Conservation (phyloP, 2,797 vertebrate species). For the Buceros bicornis region DNA sequence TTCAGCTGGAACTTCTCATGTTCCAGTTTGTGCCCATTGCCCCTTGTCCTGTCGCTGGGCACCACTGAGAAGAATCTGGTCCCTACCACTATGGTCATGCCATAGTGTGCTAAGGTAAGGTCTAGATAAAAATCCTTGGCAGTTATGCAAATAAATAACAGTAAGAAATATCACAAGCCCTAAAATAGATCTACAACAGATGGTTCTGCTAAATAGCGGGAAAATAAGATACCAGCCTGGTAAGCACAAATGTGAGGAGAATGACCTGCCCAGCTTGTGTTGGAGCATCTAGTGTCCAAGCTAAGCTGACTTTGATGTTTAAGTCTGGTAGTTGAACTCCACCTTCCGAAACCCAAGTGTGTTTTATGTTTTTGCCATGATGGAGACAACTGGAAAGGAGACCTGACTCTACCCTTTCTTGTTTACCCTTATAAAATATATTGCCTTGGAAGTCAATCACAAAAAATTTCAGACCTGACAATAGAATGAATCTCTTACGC, state of each 20-base stretch:
- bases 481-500: background rate
- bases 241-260: background rate
- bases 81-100: background rate
- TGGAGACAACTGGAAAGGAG: background rate
- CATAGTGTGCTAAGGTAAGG: background rate
- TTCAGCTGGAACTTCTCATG: too few species aligned
- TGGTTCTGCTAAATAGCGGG: background rate
- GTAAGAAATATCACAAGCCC: background rate
- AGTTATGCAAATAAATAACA: background rate
- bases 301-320: background rate
- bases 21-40: too few species aligned
- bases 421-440: background rate
- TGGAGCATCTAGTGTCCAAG: background rate
- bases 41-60: too few species aligned
- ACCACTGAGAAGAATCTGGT: too few species aligned
- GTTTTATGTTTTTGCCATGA: background rate
- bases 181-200: background rate
- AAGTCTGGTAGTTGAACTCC: background rate
- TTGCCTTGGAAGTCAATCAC: background rate
- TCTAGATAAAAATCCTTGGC: background rate
- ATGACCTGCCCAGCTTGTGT: accelerated
- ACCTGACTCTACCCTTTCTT: background rate
- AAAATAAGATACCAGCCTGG: background rate
- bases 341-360: background rate
- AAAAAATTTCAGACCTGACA: background rate